These are phyloP conservation scores for Psittacula derbiana DNA, from an alignment of 2,797 vertebrate species.

Conservation along the genomic window DNA sequence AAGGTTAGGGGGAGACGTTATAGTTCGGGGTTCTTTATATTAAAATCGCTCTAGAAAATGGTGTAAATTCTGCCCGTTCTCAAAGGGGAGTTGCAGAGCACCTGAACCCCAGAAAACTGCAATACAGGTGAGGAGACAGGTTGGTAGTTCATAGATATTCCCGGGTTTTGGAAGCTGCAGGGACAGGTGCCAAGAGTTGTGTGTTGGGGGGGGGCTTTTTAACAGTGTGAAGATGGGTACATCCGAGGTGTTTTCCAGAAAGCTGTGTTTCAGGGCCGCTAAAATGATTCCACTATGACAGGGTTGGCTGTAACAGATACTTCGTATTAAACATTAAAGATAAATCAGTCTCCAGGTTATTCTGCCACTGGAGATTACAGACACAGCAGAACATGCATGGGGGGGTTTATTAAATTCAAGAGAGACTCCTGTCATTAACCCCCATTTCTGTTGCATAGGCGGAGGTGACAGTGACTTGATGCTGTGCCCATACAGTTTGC, in stretches of 20 bases:
- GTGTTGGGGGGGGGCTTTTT: not conserved
- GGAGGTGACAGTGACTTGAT: not conserved
- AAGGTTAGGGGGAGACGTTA: not conserved
- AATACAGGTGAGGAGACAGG: not conserved
- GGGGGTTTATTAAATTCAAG: not conserved
- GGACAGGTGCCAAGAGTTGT: not conserved
- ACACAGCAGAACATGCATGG: not conserved
- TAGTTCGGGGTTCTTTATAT: not conserved
- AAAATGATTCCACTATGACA: constrained; percentile 25
- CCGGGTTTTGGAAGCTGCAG: not conserved
- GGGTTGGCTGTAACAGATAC: constrained; percentile 1
- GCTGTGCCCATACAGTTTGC: not conserved
- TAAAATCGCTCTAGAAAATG: not conserved
- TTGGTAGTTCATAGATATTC: not conserved
- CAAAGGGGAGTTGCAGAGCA: not conserved
- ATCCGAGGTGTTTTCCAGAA: constrained; percentile 18
- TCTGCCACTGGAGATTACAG: not conserved
- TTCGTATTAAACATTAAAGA: not conserved
- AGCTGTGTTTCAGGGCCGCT: constrained; percentile 12
- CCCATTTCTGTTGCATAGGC: accelerated
- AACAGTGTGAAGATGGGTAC: constrained; percentile 8
- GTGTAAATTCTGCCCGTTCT: not conserved
- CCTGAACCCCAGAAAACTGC: not conserved
- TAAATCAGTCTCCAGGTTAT: not conserved
- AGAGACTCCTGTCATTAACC: not conserved